phyloP scores from a whole-genome alignment of 2,113 vertebrate genomes.

The Naja naja region DNA sequence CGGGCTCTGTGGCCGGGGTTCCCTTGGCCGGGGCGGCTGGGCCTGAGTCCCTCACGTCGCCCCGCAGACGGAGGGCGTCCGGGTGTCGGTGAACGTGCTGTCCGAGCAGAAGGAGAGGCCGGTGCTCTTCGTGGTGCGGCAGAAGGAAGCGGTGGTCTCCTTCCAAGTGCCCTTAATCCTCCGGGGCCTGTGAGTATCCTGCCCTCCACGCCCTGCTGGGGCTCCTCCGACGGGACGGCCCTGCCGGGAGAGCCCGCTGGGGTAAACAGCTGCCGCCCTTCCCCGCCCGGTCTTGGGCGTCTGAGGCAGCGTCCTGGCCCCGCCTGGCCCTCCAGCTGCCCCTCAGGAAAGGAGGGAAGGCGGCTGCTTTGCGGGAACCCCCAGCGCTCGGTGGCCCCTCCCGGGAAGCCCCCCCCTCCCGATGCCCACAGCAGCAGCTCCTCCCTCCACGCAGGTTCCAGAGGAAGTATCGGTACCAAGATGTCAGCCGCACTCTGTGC shows the following conservation, averaged over 20 bases:
- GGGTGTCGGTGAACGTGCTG: slow-evolving; percentile 86
- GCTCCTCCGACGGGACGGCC: too few species aligned
- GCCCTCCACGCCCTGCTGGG: accelerated
- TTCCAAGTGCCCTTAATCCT: slow-evolving; percentile 96
- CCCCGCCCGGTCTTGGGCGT: too few species aligned
- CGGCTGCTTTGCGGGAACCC: neutral
- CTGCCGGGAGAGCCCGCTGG: neutral
- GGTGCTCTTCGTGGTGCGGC: slow-evolving; percentile 89
- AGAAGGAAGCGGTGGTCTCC: slow-evolving; percentile 93
- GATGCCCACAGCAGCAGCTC: neutral
- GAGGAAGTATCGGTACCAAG: slow-evolving; percentile 91
- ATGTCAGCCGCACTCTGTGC: slow-evolving; percentile 90
- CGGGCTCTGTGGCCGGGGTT: neutral
- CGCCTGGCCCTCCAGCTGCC: neutral
- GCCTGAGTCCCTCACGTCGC: neutral
- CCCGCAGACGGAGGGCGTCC: slow-evolving; percentile 86
- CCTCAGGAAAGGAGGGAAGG: neutral
- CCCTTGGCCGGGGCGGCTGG: neutral
- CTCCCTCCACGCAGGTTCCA: slow-evolving; percentile 75
- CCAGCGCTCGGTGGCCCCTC: neutral
- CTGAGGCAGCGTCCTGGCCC: neutral
- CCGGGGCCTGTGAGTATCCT: slow-evolving; percentile 88
- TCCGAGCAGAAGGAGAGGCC: slow-evolving; percentile 77
- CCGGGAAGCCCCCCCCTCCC: neutral
- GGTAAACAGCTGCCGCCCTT: too few species aligned